A percentile compares a stretch with the other conserved stretches of the same genome.
Conservation (phyloP, 2,113 vertebrate species). For the Theristicus caerulescens region DNA sequence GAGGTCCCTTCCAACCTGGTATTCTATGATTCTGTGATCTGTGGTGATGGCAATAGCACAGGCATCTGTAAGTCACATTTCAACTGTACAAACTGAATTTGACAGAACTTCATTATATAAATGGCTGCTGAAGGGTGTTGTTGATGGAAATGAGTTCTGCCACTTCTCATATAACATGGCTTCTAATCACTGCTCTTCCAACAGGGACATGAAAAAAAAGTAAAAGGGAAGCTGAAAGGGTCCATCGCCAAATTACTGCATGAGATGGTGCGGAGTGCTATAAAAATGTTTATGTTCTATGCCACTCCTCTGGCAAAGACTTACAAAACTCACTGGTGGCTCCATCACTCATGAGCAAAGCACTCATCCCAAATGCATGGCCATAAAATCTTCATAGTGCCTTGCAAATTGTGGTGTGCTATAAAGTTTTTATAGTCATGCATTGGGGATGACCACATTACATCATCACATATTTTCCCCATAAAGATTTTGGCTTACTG, state of each 20-base stretch:
- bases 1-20: background rate
- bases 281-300: background rate
- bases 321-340: conserved; percentile 6
- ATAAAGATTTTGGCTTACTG: conserved; percentile 12
- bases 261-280: background rate
- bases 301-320: background rate
- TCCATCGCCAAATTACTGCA: background rate
- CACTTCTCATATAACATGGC: background rate
- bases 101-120: background rate
- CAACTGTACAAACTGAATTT: background rate
- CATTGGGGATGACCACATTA: conserved; percentile 43
- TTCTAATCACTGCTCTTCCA: background rate
- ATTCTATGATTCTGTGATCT: background rate
- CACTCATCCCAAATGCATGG: conserved; percentile 4
- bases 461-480: conserved; percentile 10
- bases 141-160: background rate
- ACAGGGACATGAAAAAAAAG: background rate
- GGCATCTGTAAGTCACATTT: background rate
- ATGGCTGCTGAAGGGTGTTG: background rate
- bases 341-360: conserved; percentile 10
- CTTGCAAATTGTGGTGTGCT: background rate
- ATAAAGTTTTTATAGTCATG: conserved; percentile 21
- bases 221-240: background rate
- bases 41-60: background rate
- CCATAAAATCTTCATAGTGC: conserved; percentile 42